phyloP scores from a whole-genome alignment of 2,888 invertebrate species.

The Acanthosepion lycidas region DNA sequence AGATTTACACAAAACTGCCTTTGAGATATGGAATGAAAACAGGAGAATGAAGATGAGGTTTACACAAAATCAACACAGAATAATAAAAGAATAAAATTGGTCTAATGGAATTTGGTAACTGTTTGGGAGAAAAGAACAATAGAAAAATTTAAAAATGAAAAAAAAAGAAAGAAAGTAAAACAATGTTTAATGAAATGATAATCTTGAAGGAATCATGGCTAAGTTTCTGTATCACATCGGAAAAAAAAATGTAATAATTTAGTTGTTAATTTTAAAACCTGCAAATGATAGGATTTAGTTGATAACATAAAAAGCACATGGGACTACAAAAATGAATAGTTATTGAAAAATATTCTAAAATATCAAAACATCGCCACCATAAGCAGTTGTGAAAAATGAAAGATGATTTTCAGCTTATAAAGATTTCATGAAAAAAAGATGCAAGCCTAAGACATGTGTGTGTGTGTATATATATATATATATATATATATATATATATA shows the following conservation, averaged over 20 bases:
- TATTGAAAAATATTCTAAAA: background rate
- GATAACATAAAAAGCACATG: background rate
- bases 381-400: background rate
- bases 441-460: too few relatives aligned
- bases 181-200: background rate
- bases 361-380: background rate
- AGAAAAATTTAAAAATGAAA: background rate
- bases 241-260: background rate
- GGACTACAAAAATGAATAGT: background rate
- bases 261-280: background rate
- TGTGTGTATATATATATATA: too few relatives aligned
- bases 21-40: background rate
- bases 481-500: conserved; percentile 38
- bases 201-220: background rate
- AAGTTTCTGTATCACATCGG: background rate
- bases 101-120: background rate
- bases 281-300: background rate
- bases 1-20: background rate
- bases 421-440: too few relatives aligned
- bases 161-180: background rate
- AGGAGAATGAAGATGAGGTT: background rate
- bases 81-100: background rate
- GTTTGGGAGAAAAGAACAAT: background rate
- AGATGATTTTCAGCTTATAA: too few relatives aligned
- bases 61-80: background rate